A percentile compares a stretch with the other conserved stretches of the same genome.
These are phyloP conservation scores for Phylloscopus trochilus DNA, from an alignment of 2,113 vertebrate genomes.

Conservation along the genomic window DNA sequence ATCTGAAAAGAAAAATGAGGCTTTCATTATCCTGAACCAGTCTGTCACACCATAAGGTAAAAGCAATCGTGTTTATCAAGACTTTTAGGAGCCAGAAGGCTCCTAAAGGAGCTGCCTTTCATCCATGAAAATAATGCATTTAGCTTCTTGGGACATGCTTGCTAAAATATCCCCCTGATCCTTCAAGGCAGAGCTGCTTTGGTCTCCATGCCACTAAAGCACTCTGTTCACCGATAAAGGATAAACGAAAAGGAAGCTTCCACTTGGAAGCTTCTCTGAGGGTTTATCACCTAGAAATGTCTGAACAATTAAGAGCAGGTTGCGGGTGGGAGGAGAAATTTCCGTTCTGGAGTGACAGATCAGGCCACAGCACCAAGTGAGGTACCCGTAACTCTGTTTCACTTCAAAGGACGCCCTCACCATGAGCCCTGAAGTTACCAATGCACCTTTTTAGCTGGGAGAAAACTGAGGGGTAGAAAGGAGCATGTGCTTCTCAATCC, in stretches of 20 bases:
- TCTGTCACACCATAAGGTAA: background rate
- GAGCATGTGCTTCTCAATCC: background rate
- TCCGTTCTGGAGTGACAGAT: background rate
- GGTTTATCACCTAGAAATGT: background rate
- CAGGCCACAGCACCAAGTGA: background rate
- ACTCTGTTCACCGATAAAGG: background rate
- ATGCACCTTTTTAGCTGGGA: background rate
- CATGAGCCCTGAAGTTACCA: background rate
- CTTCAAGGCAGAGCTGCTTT: background rate
- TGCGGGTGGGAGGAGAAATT: background rate
- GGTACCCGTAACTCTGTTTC: background rate
- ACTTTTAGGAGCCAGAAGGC: background rate
- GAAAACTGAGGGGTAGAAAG: background rate
- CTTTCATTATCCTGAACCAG: rapidly evolving
- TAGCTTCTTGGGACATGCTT: background rate
- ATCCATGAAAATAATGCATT: background rate
- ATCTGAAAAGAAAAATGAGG: background rate
- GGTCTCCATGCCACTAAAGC: background rate
- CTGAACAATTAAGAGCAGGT: background rate
- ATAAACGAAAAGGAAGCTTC: background rate
- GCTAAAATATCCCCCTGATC: background rate
- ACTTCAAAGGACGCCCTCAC: background rate
- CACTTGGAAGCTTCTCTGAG: background rate
- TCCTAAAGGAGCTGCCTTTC: background rate
- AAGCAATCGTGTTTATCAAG: background rate